Percentiles rank a stretch among this genome's conserved stretches.
These are phyloP conservation scores for Cladopsammia gracilis DNA, from an alignment of 64 coral and sea anemone genomes.

Conservation along the genomic window DNA sequence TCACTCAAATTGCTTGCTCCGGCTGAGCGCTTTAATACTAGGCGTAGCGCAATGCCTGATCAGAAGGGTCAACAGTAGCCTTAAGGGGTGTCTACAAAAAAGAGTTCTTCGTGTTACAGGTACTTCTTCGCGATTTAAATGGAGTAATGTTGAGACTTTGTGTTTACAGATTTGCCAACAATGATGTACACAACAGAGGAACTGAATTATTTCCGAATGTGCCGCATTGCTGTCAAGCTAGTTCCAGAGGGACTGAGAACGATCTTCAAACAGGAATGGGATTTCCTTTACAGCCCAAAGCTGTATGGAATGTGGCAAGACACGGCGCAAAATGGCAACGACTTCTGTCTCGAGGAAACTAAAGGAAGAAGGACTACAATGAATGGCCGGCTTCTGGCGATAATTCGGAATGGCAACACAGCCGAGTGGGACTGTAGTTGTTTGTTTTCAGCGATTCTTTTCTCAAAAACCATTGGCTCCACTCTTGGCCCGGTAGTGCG, in stretches of 20 bases:
- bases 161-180: not conserved
- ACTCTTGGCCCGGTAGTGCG: not conserved
- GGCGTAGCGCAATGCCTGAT: too few species aligned
- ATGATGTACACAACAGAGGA: not conserved
- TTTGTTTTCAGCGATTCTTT: conserved; percentile 25
- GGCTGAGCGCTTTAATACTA: too few species aligned
- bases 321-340: not conserved
- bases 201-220: conserved; percentile 13
- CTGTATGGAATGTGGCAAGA: conserved; percentile 7
- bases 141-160: too few species aligned
- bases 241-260: not conserved
- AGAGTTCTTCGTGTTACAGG: too few species aligned
- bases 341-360: not conserved
- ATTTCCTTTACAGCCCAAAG: not conserved
- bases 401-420: conserved; percentile 5
- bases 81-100: too few species aligned
- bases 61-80: too few species aligned
- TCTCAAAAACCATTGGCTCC: not conserved
- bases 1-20: too few species aligned
- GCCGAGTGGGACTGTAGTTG: conserved; percentile 34
- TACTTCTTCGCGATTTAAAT: too few species aligned
- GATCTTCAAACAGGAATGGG: conserved; percentile 31
- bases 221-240: not conserved
- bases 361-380: not conserved
- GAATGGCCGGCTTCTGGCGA: not conserved